These are phyloP conservation scores for Podabrus alpinus DNA, from an alignment of 2,888 invertebrate species.

Conservation along the genomic window DNA sequence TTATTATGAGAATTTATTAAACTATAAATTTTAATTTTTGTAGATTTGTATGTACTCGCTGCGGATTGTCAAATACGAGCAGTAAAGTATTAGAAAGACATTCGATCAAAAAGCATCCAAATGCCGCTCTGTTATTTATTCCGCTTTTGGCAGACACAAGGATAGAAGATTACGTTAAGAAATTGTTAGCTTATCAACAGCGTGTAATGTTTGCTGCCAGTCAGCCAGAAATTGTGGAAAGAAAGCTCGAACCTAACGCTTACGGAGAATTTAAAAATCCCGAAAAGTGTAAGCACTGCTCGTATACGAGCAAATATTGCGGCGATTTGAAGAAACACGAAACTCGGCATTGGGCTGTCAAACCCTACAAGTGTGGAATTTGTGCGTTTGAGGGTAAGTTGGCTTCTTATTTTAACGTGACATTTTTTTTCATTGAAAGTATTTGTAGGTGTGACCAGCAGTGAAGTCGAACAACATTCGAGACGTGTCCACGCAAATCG, in stretches of 20 bases:
- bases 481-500: constrained; percentile 13
- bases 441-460: constrained; percentile 14
- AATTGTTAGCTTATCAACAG: constrained; percentile 41
- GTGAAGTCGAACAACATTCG: constrained; percentile 14
- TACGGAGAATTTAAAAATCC: not conserved
- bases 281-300: constrained; percentile 19
- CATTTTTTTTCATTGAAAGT: not conserved
- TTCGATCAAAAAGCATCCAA: constrained; percentile 57
- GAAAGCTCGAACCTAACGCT: not conserved
- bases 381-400: constrained; percentile 49
- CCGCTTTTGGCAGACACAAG: constrained; percentile 33
- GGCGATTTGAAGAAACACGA: constrained; percentile 54
- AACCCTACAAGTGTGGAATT: constrained; percentile 55
- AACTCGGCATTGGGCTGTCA: constrained; percentile 57
- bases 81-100: constrained; percentile 62
- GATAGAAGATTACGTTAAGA: constrained; percentile 44
- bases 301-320: constrained; percentile 35
- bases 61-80: constrained; percentile 62
- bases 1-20: too few relatives aligned
- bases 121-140: constrained; percentile 50
- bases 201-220: constrained; percentile 13
- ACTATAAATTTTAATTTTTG: constrained; percentile 36
- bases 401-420: not conserved
- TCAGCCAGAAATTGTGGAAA: not conserved
- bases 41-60: constrained; percentile 65